Evolutionary conservation across 2,797 vertebrate species (phyloP), one percentile per base, ranked within the genome.

Genomic region (Diceros bicornis): DNA sequence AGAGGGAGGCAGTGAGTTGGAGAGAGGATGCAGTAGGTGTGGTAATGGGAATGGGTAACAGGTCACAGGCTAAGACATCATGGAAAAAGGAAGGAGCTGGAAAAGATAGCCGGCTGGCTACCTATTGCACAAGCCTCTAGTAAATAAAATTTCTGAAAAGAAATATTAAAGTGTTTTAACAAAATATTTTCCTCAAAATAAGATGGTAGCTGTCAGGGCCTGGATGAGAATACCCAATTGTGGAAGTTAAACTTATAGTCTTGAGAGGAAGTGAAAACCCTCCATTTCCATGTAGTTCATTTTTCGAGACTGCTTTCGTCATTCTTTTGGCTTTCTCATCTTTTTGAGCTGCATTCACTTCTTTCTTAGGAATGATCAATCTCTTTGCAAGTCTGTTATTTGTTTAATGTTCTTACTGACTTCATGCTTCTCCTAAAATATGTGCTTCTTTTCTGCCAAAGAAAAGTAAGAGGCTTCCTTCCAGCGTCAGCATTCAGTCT

Each of bases 341-440:
- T 79, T 96, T 95, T 90, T 82, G 68, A 91, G 59, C 29, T 86
- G 4, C 21, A 87, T 50, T 61, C 64, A 86, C 20, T n/a, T 91
- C 71, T 93, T 90, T 91, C 52, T 84, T 57, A 96, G 57, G 59
- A 7, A 29, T 75, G 57, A 32, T 72, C 66, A 27, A 10, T 85
- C 59, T 85, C 47, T 94, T 95, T 89, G 41, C 34, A 91, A 84
- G 44, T 52, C 41, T 72, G 17, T 75, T 91, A 74, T 61, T 37
- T 85, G 23, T 57, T 89, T 93, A 44, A 81, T 59, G 68, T 92
- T 77, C 75, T 92, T 59, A 64, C 37, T 47, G 52, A 82, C n/a
- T 85, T 86, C 2, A 10, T 50, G 52, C 34, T 85, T 88, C 55
- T 92, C 41, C 59, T 91, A 75, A 92, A 96, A 71, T 95, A 57